These are phyloP conservation scores for Anolis sagrei DNA, from an alignment of 2,113 vertebrate species.

Conservation along the genomic window DNA sequence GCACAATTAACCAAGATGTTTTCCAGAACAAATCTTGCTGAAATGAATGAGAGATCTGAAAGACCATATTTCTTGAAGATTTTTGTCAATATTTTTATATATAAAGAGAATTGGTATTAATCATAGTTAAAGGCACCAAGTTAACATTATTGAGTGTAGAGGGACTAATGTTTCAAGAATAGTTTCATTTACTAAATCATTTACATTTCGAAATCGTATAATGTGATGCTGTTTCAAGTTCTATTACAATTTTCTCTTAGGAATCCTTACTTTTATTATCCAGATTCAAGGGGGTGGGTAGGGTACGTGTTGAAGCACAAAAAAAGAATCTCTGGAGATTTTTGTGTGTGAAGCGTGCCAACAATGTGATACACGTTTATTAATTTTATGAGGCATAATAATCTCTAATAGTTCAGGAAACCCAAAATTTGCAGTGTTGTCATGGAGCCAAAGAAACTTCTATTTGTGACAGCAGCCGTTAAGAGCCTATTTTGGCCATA, in stretches of 20 bases:
- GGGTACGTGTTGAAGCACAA: conserved; percentile 13
- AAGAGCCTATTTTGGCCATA: conserved; percentile 64
- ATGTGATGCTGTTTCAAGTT: conserved; percentile 37
- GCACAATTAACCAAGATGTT: neutral
- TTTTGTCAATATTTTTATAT: neutral
- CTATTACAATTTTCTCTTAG: conserved; percentile 43
- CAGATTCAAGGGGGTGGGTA: conserved; percentile 35
- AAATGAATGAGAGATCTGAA: neutral
- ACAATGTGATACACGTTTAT: conserved; percentile 68
- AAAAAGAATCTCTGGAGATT: conserved; percentile 54
- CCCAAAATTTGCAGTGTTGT: conserved; percentile 49
- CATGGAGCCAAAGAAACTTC: conserved; percentile 60
- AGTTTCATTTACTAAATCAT: conserved; percentile 31
- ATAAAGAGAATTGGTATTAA: neutral
- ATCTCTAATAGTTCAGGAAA: conserved; percentile 63
- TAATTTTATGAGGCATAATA: conserved; percentile 72
- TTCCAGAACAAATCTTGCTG: neutral
- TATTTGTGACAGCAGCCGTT: conserved; percentile 61
- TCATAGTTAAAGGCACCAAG: neutral
- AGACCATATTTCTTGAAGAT: neutral
- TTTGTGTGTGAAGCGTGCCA: conserved; percentile 48
- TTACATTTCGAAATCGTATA: conserved; percentile 7
- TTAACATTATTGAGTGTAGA: neutral
- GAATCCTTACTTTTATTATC: conserved; percentile 59
- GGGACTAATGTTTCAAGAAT: neutral